Percentiles rank a stretch among this genome's conserved stretches.
Conservation (phyloP, 2,888 invertebrate species). For the Stegana nigrithorax region DNA sequence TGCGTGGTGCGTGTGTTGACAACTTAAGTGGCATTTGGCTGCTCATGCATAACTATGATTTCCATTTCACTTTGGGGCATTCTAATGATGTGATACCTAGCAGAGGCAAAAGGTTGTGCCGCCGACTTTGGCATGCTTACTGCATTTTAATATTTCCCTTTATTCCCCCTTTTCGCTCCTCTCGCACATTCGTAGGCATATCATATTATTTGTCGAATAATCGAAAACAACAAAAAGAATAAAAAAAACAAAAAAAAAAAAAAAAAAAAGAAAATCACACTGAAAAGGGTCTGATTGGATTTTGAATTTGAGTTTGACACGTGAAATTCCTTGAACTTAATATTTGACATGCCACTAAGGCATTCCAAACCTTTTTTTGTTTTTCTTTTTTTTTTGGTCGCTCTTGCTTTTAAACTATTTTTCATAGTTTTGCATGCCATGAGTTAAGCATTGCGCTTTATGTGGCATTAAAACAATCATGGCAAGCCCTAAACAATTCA, state of each 20-base stretch:
- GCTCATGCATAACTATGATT: constrained; percentile 38
- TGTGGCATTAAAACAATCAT: no score
- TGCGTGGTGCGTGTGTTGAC: constrained; percentile 44
- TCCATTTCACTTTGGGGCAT: neutral
- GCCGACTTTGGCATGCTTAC: constrained; percentile 10
- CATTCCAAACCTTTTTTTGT: no score
- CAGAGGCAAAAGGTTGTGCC: neutral
- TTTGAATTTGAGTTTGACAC: neutral
- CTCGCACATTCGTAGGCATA: constrained; percentile 1
- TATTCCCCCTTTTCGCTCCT: no score
- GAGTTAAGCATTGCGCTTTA: no score
- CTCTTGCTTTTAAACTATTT: no score
- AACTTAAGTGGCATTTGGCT: constrained; percentile 56
- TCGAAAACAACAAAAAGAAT: neutral
- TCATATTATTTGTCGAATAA: constrained; percentile 9
- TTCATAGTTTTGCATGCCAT: no score
- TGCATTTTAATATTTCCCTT: neutral
- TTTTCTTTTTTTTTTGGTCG: no score
- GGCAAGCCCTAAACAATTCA: no score
- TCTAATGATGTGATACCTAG: neutral
- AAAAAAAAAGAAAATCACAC: neutral
- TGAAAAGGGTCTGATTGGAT: constrained; percentile 17
- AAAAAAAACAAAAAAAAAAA: neutral
- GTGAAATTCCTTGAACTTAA: neutral
- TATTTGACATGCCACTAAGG: neutral